Evolutionary conservation across 1,140 invertebrate genomes (phyloP).

Genomic region (Theocolax elegans): DNA sequence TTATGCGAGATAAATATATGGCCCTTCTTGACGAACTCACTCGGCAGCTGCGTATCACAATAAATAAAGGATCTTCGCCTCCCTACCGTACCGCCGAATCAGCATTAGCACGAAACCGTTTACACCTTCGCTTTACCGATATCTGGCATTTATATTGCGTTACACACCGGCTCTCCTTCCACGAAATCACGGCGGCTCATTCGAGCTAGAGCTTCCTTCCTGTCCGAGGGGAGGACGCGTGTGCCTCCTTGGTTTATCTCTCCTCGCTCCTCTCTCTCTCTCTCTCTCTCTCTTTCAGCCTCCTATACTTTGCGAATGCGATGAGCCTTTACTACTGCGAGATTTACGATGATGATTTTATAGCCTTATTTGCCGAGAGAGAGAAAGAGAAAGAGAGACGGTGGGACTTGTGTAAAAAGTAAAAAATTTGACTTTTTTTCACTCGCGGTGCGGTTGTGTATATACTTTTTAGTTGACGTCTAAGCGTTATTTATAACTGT

Average conservation of each 20-base stretch:
- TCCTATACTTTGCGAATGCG: constrained; percentile 30
- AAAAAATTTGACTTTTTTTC: too few species aligned
- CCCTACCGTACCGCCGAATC: too few species aligned
- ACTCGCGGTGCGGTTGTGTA: too few species aligned
- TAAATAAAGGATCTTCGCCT: too few species aligned
- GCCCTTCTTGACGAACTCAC: too few species aligned
- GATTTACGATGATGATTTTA: constrained; percentile 53
- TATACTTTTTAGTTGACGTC: constrained; percentile 31
- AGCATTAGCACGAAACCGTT: neutral
- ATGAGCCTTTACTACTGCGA: constrained; percentile 41
- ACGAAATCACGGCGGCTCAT: constrained; percentile 7
- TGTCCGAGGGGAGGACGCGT: constrained; percentile 11
- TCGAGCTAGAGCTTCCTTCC: constrained; percentile 45
- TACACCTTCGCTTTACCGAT: constrained; percentile 11
- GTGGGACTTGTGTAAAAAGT: constrained; percentile 8
- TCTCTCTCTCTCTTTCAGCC: constrained; percentile 2
- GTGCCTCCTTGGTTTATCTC: neutral
- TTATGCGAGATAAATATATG: too few species aligned
- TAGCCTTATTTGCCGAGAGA: constrained; percentile 47
- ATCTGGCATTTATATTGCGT: constrained; percentile 28
- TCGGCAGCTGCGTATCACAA: too few species aligned
- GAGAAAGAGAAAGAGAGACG: constrained; percentile 5
- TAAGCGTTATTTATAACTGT: constrained; percentile 36
- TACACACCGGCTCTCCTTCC: constrained; percentile 37
- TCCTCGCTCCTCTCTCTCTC: constrained; percentile 2